Base-by-base conservation (phyloP, 2,113 vertebrate species). In the Lepus timidus region DNA sequence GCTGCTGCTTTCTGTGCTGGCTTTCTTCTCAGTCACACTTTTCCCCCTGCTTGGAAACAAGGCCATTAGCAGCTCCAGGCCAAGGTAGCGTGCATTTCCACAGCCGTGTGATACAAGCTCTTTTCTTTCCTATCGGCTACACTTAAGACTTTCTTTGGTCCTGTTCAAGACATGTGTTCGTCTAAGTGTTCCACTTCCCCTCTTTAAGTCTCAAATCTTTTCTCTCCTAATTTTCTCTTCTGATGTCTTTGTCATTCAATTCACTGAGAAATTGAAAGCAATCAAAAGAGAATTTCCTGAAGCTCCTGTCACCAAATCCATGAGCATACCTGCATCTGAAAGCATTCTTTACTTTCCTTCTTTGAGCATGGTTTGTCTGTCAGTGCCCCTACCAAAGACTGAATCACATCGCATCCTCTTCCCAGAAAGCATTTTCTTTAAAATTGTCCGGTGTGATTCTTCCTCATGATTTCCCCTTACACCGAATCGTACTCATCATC, bases 11-110 rank as follows among this genome's bases (percentile, higher is more conserved):
- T 68, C 27, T 19, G 4, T 36, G 17, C 10, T 91, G 80, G 17
- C 44, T 95, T 83, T 83, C 73, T 58, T 92, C 92, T 78, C 36
- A 67, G 23, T 83, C 39, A 61, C n/a, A 51, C 23, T 79, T 93
- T 81, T 65, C n/a, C 33, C n/a, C 44, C 23, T 39, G 29, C 74
- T 83, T 91, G 91, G 85, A 86, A 78, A 81, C 23, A 68, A 9
- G 16, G 10, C 17, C 58, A n/a, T 62, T 82, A 71, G 65, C 16
- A 91, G 39, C 9, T 82, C 39, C 20, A 58, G 33, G 25, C 2
- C 64, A 58, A 64, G 44, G 29, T 5, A 51, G 4, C 20, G 29
- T 31, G 14, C 6, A 49, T 62, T 68, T 85, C 6, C 23, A 71
- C 58, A 74, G 20, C 3, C 58, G 11, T 78, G 16, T n/a, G 88